A percentile compares a stretch with the other conserved stretches of the same genome.
Evolutionary conservation across 2,113 vertebrate species (phyloP).

Genomic region (Pitta sordida): DNA sequence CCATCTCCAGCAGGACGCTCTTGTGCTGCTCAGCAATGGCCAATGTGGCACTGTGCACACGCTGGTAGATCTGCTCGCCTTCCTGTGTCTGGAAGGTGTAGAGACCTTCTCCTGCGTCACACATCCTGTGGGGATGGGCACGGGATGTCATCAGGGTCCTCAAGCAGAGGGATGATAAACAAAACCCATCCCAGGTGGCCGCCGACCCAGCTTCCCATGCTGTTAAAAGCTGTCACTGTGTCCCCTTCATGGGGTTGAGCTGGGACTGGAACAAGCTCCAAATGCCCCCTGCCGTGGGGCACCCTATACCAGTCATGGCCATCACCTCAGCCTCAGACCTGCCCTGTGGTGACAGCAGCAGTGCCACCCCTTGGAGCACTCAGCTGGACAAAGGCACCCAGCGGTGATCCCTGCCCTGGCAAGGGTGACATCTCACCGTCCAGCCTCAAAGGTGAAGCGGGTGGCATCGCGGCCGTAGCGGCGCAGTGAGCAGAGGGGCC

Average conservation of each 20-base stretch:
- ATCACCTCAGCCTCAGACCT: not conserved
- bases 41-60: constrained; percentile 90
- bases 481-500: constrained; percentile 92
- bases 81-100: constrained; percentile 97
- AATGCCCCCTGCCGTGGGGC: accelerated
- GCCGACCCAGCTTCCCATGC: not conserved
- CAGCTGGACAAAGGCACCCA: not conserved
- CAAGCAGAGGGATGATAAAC: not conserved
- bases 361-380: not conserved
- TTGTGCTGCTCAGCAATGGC: constrained; percentile 95
- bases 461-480: constrained; percentile 91
- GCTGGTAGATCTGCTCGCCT: constrained; percentile 95
- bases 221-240: not conserved
- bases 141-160: accelerated
- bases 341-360: not conserved
- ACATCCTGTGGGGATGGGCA: constrained; percentile 78
- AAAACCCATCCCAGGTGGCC: not conserved
- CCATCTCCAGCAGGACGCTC: constrained; percentile 90
- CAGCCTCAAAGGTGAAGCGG: constrained; percentile 93
- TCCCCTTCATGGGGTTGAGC: not conserved
- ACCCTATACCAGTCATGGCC: not conserved
- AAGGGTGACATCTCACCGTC: constrained; percentile 75
- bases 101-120: constrained; percentile 91
- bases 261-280: not conserved
- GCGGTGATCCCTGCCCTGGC: accelerated